phyloP scores from a whole-genome alignment of 2,888 invertebrate genomes.

The Uloborus plumipes region DNA sequence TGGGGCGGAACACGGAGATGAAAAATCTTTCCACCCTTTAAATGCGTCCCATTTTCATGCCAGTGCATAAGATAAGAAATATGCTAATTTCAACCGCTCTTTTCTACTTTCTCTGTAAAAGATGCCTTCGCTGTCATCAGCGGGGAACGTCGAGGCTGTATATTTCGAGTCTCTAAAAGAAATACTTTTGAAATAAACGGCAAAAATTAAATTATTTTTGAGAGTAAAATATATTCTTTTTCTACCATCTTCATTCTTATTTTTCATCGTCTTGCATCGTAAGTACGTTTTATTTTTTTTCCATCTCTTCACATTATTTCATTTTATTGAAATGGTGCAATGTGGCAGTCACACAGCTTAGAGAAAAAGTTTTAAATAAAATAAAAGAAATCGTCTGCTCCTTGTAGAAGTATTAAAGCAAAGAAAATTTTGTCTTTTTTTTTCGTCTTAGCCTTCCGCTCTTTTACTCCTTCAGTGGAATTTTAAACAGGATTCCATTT shows the following conservation, averaged over 20 bases:
- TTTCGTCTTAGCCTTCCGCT: slow-evolving; percentile 8
- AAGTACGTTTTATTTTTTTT: slow-evolving; percentile 36
- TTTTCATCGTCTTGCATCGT: slow-evolving; percentile 14
- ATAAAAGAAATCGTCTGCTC: slow-evolving; percentile 32
- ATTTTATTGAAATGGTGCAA: slow-evolving; percentile 54
- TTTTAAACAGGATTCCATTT: slow-evolving; percentile 58
- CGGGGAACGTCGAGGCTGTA: not conserved
- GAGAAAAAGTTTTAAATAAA: slow-evolving; percentile 35
- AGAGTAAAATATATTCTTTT: slow-evolving; percentile 34
- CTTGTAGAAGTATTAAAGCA: slow-evolving; percentile 55
- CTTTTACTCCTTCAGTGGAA: slow-evolving; percentile 52
- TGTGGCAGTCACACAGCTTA: slow-evolving; percentile 8
- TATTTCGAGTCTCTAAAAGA: slow-evolving; percentile 17
- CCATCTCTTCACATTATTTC: slow-evolving; percentile 40
- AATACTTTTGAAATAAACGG: slow-evolving; percentile 46
- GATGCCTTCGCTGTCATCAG: slow-evolving; percentile 4
- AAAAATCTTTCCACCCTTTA: no score
- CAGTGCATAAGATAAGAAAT: slow-evolving; percentile 11
- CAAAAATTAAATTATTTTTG: slow-evolving; percentile 56
- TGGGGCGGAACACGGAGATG: no score
- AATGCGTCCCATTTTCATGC: not conserved
- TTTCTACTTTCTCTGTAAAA: slow-evolving; percentile 8
- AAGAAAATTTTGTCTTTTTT: slow-evolving; percentile 12
- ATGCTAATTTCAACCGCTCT: slow-evolving; percentile 21
- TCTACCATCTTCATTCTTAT: slow-evolving; percentile 11